These are phyloP conservation scores for Distichodus sexfasciatus DNA, from an alignment of 2,797 vertebrate species.

Conservation along the genomic window DNA sequence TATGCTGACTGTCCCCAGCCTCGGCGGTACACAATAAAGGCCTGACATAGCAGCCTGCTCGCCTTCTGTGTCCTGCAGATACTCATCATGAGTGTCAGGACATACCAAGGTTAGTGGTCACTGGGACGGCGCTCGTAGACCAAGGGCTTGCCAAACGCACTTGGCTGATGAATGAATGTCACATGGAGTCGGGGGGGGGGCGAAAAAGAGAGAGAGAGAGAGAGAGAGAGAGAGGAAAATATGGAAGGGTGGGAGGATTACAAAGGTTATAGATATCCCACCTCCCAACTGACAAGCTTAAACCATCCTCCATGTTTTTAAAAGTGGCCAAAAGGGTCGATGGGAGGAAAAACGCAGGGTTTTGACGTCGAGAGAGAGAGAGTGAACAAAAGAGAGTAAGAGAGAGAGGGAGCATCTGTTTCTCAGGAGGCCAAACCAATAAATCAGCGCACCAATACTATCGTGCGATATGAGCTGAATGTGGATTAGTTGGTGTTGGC, in stretches of 20 bases:
- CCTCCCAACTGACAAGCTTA: slow-evolving; percentile 35
- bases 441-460: no score
- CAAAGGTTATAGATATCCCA: slow-evolving; percentile 83
- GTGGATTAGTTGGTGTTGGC: no score
- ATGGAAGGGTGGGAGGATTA: slow-evolving; percentile 63
- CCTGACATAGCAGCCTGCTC: slow-evolving; percentile 91
- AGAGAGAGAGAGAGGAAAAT: slow-evolving; percentile 22
- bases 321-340: slow-evolving; percentile 40
- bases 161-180: slow-evolving; percentile 91
- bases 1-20: slow-evolving; percentile 88
- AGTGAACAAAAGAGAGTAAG: not conserved
- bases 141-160: slow-evolving; percentile 85
- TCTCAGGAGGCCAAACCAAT: no score
- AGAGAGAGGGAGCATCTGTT: no score
- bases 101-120: slow-evolving; percentile 99
- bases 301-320: slow-evolving; percentile 42
- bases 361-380: not conserved
- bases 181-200: slow-evolving; percentile 76
- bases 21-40: slow-evolving; percentile 91
- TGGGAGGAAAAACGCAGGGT: slow-evolving; percentile 21
- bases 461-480: no score
- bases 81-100: slow-evolving; percentile 98
- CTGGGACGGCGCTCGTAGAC: slow-evolving; percentile 85
- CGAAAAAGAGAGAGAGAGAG: not conserved
- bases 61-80: slow-evolving; percentile 98